Conservation (phyloP, 2,797 vertebrate species). For the Oreochromis mossambicus region DNA sequence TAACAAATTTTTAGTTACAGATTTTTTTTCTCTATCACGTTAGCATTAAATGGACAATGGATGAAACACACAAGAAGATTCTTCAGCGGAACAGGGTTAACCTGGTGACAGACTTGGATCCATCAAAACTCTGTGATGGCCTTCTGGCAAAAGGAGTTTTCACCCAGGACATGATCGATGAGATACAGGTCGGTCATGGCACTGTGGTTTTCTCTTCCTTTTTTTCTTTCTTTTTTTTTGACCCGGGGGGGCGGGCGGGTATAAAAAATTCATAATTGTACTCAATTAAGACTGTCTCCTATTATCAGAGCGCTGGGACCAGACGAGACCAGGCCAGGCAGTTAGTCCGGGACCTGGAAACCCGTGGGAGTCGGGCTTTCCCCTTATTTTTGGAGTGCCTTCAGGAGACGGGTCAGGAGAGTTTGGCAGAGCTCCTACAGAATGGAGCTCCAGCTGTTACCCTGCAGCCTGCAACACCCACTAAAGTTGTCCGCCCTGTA, state of each 20-base stretch:
- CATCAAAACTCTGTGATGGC: slow-evolving; percentile 75
- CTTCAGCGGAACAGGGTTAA: slow-evolving; percentile 71
- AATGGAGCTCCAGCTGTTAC: slow-evolving; percentile 20
- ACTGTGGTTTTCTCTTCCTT: neutral
- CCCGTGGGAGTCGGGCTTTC: slow-evolving; percentile 84
- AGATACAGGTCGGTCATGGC: slow-evolving; percentile 80
- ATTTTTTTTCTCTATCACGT: neutral
- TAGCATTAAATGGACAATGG: slow-evolving; percentile 71
- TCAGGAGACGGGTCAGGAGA: slow-evolving; percentile 75
- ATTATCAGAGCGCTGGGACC: slow-evolving; percentile 70
- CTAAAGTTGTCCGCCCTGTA: slow-evolving; percentile 1
- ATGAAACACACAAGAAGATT: slow-evolving; percentile 72
- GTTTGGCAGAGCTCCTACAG: slow-evolving; percentile 71
- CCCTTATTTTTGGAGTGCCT: slow-evolving; percentile 84
- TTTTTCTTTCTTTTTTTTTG: neutral
- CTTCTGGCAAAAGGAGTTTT: slow-evolving; percentile 82
- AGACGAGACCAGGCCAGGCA: slow-evolving; percentile 84
- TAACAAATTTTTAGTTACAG: neutral
- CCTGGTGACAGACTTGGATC: slow-evolving; percentile 77
- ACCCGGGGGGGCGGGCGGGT: neutral
- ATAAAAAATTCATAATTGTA: neutral
- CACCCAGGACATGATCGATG: slow-evolving; percentile 86
- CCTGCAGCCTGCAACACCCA: slow-evolving; percentile 27
- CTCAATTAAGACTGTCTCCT: neutral
- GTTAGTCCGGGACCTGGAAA: slow-evolving; percentile 84